phyloP scores from a whole-genome alignment of 2,888 invertebrate species.

The Ametastegia equiseti region DNA sequence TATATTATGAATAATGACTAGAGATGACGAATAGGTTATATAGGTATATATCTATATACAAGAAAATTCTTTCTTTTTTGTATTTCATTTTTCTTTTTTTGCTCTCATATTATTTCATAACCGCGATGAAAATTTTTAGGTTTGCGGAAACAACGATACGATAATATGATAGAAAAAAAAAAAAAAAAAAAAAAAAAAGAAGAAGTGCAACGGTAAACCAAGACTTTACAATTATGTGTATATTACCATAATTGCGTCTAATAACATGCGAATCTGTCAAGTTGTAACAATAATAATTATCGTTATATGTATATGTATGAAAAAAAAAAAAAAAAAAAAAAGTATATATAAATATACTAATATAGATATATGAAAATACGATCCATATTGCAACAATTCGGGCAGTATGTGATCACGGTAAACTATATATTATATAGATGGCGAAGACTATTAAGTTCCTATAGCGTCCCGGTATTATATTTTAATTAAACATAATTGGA shows the following conservation, averaged over 20 bases:
- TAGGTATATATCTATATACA: no score
- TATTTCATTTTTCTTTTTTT: neutral
- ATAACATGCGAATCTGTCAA: neutral
- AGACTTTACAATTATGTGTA: neutral
- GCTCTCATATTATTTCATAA: neutral
- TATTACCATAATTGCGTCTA: neutral
- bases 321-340: neutral
- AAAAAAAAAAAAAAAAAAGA: neutral
- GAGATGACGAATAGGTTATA: neutral
- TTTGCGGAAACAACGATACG: neutral
- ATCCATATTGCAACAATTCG: neutral
- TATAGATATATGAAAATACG: neutral
- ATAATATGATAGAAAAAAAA: neutral
- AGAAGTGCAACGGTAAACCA: neutral
- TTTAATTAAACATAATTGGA: neutral
- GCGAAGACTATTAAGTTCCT: constrained; percentile 16
- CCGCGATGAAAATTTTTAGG: no score
- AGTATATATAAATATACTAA: neutral
- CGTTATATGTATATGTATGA: neutral
- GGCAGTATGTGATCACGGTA: constrained; percentile 3
- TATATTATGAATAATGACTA: neutral
- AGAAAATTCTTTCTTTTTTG: neutral
- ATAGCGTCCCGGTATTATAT: constrained; percentile 30
- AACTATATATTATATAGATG: neutral
- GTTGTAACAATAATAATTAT: neutral